These are phyloP conservation scores for Rhynchonycteris naso DNA, from an alignment of 2,797 vertebrate species.

Conservation along the genomic window DNA sequence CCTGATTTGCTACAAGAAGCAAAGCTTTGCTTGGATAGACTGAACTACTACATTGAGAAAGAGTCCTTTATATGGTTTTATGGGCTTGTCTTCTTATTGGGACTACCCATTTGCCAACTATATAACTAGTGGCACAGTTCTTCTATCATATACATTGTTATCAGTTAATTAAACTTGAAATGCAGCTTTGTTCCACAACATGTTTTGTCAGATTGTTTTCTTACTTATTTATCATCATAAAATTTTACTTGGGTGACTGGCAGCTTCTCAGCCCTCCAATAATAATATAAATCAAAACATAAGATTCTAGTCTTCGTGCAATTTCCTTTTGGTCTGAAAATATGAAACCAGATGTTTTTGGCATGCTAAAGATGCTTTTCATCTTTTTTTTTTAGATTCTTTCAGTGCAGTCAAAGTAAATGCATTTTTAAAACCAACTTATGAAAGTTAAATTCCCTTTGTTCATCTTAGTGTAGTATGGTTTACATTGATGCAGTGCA, in stretches of 20 bases:
- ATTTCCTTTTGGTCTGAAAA: slow-evolving; percentile 96
- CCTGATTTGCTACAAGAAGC: slow-evolving; percentile 72
- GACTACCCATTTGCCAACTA: slow-evolving; percentile 86
- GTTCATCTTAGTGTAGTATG: slow-evolving; percentile 94
- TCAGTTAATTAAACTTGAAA: slow-evolving; percentile 93
- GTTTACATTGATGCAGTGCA: slow-evolving; percentile 96
- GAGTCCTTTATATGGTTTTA: slow-evolving; percentile 81
- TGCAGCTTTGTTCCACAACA: slow-evolving; percentile 87
- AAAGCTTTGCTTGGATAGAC: slow-evolving; percentile 77
- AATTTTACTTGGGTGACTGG: slow-evolving; percentile 91
- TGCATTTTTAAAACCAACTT: slow-evolving; percentile 92
- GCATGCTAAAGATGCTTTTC: slow-evolving; percentile 96
- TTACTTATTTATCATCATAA: slow-evolving; percentile 93
- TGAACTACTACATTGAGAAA: slow-evolving; percentile 71
- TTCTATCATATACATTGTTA: slow-evolving; percentile 92
- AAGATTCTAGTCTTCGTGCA: slow-evolving; percentile 96
- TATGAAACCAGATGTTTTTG: slow-evolving; percentile 99
- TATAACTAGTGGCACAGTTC: slow-evolving; percentile 92
- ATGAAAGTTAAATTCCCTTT: slow-evolving; percentile 96
- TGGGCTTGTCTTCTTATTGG: slow-evolving; percentile 80
- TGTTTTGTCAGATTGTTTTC: slow-evolving; percentile 91
- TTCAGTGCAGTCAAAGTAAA: slow-evolving; percentile 93
- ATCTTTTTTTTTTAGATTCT: slow-evolving; percentile 92
- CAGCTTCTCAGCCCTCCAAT: slow-evolving; percentile 91
- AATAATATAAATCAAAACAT: slow-evolving; percentile 98